Evolutionary conservation across 2,113 vertebrate genomes (phyloP).

Genomic region (Xiphophorus maculatus): DNA sequence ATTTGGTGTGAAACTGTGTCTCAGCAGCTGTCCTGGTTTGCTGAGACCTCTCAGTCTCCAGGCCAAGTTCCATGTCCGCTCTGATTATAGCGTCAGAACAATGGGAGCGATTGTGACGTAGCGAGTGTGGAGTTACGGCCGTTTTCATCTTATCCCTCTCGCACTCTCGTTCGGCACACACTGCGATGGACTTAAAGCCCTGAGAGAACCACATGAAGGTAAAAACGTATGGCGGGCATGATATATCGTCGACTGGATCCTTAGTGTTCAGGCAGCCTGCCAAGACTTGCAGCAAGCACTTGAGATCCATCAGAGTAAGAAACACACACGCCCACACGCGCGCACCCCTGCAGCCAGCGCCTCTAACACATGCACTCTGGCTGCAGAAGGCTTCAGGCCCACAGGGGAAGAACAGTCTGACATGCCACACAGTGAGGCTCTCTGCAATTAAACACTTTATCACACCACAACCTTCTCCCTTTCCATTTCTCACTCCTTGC

Average conservation of each 20-base stretch:
- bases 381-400: conserved; percentile 66
- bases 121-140: conserved; percentile 54
- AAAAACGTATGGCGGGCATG: conserved; percentile 56
- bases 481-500: conserved; percentile 30
- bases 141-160: conserved; percentile 59
- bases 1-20: conserved; percentile 70
- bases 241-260: conserved; percentile 58
- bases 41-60: conserved; percentile 72
- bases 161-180: conserved; percentile 54
- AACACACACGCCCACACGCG: neutral
- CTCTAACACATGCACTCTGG: conserved; percentile 20
- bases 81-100: conserved; percentile 80
- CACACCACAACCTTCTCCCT: conserved; percentile 61
- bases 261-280: conserved; percentile 65
- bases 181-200: conserved; percentile 42
- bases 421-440: conserved; percentile 65
- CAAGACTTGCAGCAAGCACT: conserved; percentile 65
- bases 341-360: conserved; percentile 1
- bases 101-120: conserved; percentile 78
- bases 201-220: conserved; percentile 59
- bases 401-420: conserved; percentile 72
- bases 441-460: conserved; percentile 73
- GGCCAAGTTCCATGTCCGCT: conserved; percentile 80
- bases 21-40: conserved; percentile 79
- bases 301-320: conserved; percentile 55